Evolutionary conservation across 2,113 vertebrate genomes (phyloP), one percentile per base, ranked within the genome.

Genomic region (Oncorhynchus mykiss): DNA sequence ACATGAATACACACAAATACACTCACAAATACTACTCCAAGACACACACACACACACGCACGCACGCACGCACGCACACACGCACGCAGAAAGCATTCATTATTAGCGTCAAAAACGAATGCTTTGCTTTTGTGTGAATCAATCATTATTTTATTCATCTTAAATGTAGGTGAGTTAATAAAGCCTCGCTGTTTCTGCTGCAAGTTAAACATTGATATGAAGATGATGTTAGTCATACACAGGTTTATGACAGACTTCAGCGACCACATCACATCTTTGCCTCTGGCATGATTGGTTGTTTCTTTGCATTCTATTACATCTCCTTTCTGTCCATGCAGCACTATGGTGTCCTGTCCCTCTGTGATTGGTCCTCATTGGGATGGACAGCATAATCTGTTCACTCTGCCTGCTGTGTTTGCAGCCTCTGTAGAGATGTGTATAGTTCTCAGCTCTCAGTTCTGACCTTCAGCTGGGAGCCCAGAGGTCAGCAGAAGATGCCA

Each of bases 381-480:
- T 75, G 62, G 72, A 71, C 75, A 75, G 64, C 74, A 59, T 31
- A n/a, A 4, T 24, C 49, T 74, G 57, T 69, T 45, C 71, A 74
- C 80, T 65, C 78, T 45, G 62, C 65, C 65, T 45, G 62, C 65
- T 29, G 69, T 57, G 72, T 8, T 18, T 71, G 49, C 65, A 29
- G 60, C 54, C 67, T 11, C 39, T 73, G 72, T 25, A 12, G 12
- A 54, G 14, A 54, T 48, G 14, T 74, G 69, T 74, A 57, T 74
- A 27, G 22, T 54, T 14, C 14, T 54, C 51, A 18, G 51, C 51
- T 54, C 51, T 54, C 14, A 27, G 45, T 18, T 29, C 48, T 81
- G 71, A 87, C 74, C 81, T 83, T 85, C 78, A 82, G 48, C 80
- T 78, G 71, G 13, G 0, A 22, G 31, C 48, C 25, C 57, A 64